Base-by-base conservation (phyloP, 2,797 vertebrate genomes). In the Sciaenops ocellatus region DNA sequence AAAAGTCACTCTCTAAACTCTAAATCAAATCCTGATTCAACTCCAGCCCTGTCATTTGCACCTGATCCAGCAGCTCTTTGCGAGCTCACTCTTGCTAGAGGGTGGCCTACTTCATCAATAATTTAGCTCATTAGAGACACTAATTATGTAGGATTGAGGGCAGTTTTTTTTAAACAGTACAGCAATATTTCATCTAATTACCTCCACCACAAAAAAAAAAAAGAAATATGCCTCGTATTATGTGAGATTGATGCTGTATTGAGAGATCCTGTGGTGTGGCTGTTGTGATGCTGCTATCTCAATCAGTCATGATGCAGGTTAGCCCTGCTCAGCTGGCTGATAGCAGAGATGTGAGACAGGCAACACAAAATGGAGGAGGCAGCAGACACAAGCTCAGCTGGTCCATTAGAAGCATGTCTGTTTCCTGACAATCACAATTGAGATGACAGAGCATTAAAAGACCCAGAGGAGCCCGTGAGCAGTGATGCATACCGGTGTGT, bases 361-460 rank as follows among this genome's bases (percentile, higher is more conserved):
- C 44, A 75, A 79, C 83, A 87, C 90, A 93, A 94, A 94, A 93
- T 92, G 92, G 92, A 93, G 93, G 90, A 91, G 87, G 89, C 90
- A 92, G 91, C 91, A 93, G 91, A 93, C 93, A 89, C 90, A 85
- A 93, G 89, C 93, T 94, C 94, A 94, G 93, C 93, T 95, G 94
- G 90, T 93, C 93, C 93, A 94, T 95, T 94, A 95, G 88, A 73
- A 82, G 34, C 89, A 80, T 85, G 91, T 90, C 93, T 94, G 92
- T 86, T 90, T 92, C 86, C 93, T 93, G 94, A 93, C 93, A 93
- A 89, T 92, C 84, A 88, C 83, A 90, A 93, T 92, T 93, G 89
- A 94, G 91, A 94, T 94, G 92, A 94, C 90, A 60, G 92, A 89
- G 92, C 92, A 92, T 93, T 93, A 91, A 91, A 93, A 88, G 88